Conservation (phyloP, 1,140 invertebrate genomes). For the Anthonomus grandis region DNA sequence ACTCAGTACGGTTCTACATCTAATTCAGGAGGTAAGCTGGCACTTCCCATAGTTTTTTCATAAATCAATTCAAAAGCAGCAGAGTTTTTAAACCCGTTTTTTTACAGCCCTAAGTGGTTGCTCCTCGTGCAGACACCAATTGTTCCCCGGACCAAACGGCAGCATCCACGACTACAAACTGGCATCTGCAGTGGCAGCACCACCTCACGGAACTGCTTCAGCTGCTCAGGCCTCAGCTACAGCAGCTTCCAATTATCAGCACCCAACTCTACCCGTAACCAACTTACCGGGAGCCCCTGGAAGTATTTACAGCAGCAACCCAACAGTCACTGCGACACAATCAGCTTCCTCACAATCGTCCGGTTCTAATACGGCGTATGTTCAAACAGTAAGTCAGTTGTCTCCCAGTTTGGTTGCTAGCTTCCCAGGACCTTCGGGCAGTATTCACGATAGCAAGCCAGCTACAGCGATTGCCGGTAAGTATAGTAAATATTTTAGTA, state of each 20-base stretch:
- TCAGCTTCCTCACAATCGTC: too few species aligned
- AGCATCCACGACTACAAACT: constrained; percentile 36
- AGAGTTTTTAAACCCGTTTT: not conserved
- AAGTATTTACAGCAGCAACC: constrained; percentile 26
- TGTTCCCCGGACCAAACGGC: constrained; percentile 36
- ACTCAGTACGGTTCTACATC: not conserved
- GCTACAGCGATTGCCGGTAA: too few species aligned
- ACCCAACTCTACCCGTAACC: not conserved
- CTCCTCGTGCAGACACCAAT: constrained; percentile 29
- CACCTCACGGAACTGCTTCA: not conserved
- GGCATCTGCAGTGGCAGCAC: constrained; percentile 7
- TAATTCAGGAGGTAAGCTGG: not conserved
- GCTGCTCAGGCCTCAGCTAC: not conserved
- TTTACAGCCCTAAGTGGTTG: constrained; percentile 5
- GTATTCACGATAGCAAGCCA: constrained; percentile 26
- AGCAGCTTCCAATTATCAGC: not conserved
- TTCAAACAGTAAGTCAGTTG: not conserved
- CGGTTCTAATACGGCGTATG: not conserved
- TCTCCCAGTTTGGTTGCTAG: constrained; percentile 13
- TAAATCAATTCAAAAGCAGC: not conserved
- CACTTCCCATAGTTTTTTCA: not conserved
- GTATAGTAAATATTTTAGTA: too few species aligned
- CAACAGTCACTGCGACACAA: constrained; percentile 1
- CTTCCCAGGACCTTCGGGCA: constrained; percentile 28
- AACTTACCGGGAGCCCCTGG: constrained; percentile 20